Evolutionary conservation across 2,888 invertebrate genomes (phyloP).

Genomic region (Herminia tarsipennalis): DNA sequence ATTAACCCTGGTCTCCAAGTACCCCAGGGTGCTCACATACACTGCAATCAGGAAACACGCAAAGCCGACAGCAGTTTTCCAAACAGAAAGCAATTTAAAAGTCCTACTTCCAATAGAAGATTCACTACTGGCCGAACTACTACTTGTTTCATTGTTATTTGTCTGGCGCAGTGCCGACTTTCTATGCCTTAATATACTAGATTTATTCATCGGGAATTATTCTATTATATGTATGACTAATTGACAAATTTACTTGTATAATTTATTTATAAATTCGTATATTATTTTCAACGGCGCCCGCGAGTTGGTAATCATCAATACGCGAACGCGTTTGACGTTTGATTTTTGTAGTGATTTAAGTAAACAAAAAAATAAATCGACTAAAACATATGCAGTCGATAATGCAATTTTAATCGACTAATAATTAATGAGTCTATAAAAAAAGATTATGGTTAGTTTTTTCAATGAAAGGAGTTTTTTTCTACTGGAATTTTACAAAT

Average conservation of each 20-base stretch:
- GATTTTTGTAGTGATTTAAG: conserved; percentile 16
- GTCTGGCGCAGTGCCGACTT: conserved; percentile 59
- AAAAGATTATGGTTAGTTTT: too few species aligned
- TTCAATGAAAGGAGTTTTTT: too few species aligned
- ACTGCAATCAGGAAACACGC: conserved; percentile 89
- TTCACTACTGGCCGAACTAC: conserved; percentile 63
- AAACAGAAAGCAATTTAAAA: conserved; percentile 66
- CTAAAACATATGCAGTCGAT: background rate
- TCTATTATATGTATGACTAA: conserved; percentile 38
- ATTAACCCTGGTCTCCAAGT: conserved; percentile 94
- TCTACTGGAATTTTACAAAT: too few species aligned
- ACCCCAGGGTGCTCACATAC: conserved; percentile 92
- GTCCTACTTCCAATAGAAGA: conserved; percentile 43
- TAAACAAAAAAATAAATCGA: background rate
- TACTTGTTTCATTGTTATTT: conserved; percentile 62
- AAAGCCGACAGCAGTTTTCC: conserved; percentile 87
- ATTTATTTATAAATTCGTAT: conserved; percentile 32
- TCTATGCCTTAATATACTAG: conserved; percentile 68
- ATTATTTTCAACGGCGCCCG: conserved; percentile 29
- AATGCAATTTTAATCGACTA: background rate
- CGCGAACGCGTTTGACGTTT: conserved; percentile 36
- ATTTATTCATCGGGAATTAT: conserved; percentile 24
- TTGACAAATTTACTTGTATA: conserved; percentile 49
- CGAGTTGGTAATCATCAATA: conserved; percentile 31
- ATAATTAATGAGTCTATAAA: too few species aligned